Evolutionary conservation across 2,797 vertebrate genomes (phyloP), one percentile per base, ranked within the genome.

Genomic region (Limnodromus scolopaceus): DNA sequence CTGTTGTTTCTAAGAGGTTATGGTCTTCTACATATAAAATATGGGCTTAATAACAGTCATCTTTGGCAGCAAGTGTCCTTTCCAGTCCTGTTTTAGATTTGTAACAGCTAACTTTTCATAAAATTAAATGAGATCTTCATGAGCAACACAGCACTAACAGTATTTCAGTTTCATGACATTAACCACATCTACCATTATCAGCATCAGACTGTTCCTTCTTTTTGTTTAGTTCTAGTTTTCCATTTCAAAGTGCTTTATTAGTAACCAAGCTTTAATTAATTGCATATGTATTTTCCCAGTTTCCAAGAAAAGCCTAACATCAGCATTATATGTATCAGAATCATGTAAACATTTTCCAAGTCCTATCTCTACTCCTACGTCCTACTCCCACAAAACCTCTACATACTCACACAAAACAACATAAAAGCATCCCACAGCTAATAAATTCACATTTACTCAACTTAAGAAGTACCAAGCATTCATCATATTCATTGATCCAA

Each of bases 221-320:
- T 74, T 82, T 89, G n/a, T 89, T 92, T 80, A 93, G 69, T 74
- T 94, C 53, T 43, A 51, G 53, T 79, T 92, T 89, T 95, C 68
- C 49, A 89, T 79, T 96, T 81, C 72, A 58, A 81, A 95, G 80
- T n/a, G n/a, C n/a, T 89, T 89, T 69, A 53, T 41, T 86, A 84
- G 81, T 15, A 93, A 80, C 23, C 20, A 60, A 82, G 69, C 58
- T 84, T 80, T 94, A 94, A 96, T 94, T 91, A 94, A 72, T 11
- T 70, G 54, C 92, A 89, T 13, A 45, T 76, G 64, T 28, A 16
- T 84, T 88, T 83, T 45, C 45, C 60, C 25, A 55, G 53, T 68
- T 79, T 94, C 68, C 70, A 66, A 68, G 49, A 69, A 88, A 95
- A 66, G 79, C 18, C 55, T 46, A 65, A 64, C 72, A 87, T 83